Conservation (phyloP, 92 coral and sea anemone genomes). For the Zoanthus sociatus region DNA sequence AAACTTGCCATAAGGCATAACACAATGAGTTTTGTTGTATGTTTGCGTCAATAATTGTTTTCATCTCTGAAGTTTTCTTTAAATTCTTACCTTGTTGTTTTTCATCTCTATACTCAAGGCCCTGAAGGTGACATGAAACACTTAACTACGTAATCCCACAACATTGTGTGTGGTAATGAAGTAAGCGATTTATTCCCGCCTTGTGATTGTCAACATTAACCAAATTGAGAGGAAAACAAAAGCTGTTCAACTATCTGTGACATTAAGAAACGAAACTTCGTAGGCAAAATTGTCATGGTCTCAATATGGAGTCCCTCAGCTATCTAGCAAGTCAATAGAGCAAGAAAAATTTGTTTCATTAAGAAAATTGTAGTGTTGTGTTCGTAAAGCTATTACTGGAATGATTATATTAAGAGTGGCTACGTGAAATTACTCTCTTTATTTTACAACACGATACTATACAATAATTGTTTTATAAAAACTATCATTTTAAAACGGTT, state of each 20-base stretch:
- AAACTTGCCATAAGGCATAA: neutral
- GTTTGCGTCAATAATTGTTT: neutral
- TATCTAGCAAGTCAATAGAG: neutral
- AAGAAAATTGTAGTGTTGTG: no score
- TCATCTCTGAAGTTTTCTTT: neutral
- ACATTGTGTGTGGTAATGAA: constrained; percentile 36
- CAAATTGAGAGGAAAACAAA: constrained; percentile 34
- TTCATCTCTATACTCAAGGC: neutral
- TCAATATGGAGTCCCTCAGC: neutral
- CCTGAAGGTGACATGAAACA: neutral
- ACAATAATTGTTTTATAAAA: neutral
- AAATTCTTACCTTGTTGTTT: neutral
- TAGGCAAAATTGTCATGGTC: neutral
- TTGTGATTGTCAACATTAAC: constrained; percentile 21
- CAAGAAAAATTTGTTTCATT: neutral
- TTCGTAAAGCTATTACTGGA: no score
- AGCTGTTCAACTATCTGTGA: constrained; percentile 32
- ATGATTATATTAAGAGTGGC: no score
- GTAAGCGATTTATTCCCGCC: constrained; percentile 30
- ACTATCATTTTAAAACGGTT: neutral
- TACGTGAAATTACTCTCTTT: no score
- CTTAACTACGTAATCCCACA: constrained; percentile 23
- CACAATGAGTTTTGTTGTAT: no score
- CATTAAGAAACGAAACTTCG: neutral
- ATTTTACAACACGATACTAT: no score